Evolutionary conservation across 2,113 vertebrate genomes (phyloP).

Genomic region (Phrynosoma blainvillii): DNA sequence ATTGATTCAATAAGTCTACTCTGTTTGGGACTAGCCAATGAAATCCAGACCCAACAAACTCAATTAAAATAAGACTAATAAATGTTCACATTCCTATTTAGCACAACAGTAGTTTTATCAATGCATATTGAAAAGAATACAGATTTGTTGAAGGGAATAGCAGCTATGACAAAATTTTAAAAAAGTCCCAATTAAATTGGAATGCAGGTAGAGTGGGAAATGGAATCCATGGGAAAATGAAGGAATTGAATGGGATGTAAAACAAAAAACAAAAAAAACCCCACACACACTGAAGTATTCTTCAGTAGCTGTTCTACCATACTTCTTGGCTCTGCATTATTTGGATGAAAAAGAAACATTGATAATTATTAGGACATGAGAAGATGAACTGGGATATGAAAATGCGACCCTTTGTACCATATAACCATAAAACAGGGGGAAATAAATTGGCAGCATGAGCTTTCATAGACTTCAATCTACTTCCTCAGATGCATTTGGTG

Average conservation of each 20-base stretch:
- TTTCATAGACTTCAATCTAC: no score
- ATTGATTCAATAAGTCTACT: no score
- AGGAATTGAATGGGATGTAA: not conserved
- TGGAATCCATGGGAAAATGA: no score
- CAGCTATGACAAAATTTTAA: not conserved
- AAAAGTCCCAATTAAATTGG: not conserved
- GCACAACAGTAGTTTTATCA: no score
- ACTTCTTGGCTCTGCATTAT: not conserved
- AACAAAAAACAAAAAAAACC: no score
- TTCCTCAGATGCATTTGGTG: no score
- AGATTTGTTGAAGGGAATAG: not conserved
- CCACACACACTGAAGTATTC: not conserved
- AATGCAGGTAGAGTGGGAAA: not conserved
- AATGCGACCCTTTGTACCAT: slow-evolving; percentile 42
- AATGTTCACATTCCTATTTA: no score
- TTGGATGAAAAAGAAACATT: slow-evolving; percentile 33
- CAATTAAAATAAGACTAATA: no score
- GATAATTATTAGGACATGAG: slow-evolving; percentile 30
- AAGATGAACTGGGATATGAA: slow-evolving; percentile 38
- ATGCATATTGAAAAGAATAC: no score
- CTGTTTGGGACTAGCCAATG: no score
- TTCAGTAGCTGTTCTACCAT: not conserved
- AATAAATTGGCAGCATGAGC: no score
- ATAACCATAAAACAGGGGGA: slow-evolving; percentile 43
- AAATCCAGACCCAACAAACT: no score